Evolutionary conservation across 2,888 invertebrate species (phyloP), one percentile per base, ranked within the genome.

Genomic region (Eugnorisma glareosa): DNA sequence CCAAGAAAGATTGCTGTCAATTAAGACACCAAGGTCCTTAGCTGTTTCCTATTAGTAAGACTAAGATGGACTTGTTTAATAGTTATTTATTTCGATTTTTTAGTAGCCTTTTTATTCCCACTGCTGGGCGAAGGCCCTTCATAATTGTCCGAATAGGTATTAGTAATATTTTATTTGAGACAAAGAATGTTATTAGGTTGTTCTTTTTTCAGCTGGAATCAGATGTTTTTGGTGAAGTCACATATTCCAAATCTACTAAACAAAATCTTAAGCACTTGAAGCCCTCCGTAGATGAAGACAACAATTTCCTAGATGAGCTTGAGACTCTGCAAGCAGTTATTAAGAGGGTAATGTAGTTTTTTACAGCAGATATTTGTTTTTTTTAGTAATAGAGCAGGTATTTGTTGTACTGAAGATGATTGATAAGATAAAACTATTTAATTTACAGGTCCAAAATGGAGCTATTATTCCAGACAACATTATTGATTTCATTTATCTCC

Each of bases 401-500:
- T 13, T 40, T 40, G 4, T 64, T 64, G 8, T 18, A n/a, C 64
- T 64, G 15, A 40, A 64, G 37, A 37, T 37, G 6, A 24, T 37
- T 24, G n/a, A n/a, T 40, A 64, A 64, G n/a, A n/a, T 8, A 64
- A 31, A 75, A 10, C 35, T 85, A 7, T 24, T 82, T 73, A 21
- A 43, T 77, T 90, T 90, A 54, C 86, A 97, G 97, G 90, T 97
- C 10, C 90, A 94, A 72, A 90, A 94, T 74, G 97, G 97, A 63
- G 95, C 92, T 0, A 91, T 97, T 13, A 92, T 93, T 68, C 93
- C 96, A 68, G 97, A 98, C 90, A 96, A 97, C 75, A 93, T 97
- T 69, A 96, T 98, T 69, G 98, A 98, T 92, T 96, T 98, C 87
- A 98, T 97, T 92, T 97, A 98, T 97, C 96, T 98, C 86, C 97